Evolutionary conservation across 2,888 invertebrate genomes (phyloP), one percentile per base, ranked within the genome.

Genomic region (Tetragonula carbonaria): DNA sequence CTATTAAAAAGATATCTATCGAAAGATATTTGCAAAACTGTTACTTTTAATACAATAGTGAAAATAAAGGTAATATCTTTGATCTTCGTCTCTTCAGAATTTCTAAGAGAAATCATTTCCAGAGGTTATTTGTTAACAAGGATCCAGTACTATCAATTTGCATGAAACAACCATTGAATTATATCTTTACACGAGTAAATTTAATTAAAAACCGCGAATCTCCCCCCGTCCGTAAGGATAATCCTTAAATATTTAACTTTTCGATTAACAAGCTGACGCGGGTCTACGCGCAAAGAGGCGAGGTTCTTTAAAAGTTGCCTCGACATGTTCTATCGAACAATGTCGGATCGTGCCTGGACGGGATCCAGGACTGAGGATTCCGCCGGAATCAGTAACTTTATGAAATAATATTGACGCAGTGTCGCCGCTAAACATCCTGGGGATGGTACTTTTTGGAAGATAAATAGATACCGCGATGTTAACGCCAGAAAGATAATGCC

Each of bases 371-470:
- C 63, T 16, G 45, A 45, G 59, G 28, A 3, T 45, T 63, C 23
- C 13, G 11, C n/a, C 33, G 57, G 45, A 63, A 62, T 76, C 63
- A 13, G 28, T 66, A 76, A 85, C 76, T 84, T 75, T 78, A 76
- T 84, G 68, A 86, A 81, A 80, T 78, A 84, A 78, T 84, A 84
- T 86, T 84, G 70, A 78, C 76, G 78, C 73, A 78, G 65, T 55
- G 65, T 45, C 21, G 75, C 73, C 59, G 53, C 55, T 70, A 23
- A 50, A 70, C 23, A 67, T 33, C 53, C 33, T 18, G 51, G 63
- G 65, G 38, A 53, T 45, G 57, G n/a, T n/a, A 51, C 59, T 23
- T 77, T 76, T 68, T 38, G 66, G 62, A 80, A 83, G 80, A 79
- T 55, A 85, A 87, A 80, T 78, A 80, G 80, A 79, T 81, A 33